Conservation (phyloP, 1,140 invertebrate genomes). For the Ectropis grisescens region DNA sequence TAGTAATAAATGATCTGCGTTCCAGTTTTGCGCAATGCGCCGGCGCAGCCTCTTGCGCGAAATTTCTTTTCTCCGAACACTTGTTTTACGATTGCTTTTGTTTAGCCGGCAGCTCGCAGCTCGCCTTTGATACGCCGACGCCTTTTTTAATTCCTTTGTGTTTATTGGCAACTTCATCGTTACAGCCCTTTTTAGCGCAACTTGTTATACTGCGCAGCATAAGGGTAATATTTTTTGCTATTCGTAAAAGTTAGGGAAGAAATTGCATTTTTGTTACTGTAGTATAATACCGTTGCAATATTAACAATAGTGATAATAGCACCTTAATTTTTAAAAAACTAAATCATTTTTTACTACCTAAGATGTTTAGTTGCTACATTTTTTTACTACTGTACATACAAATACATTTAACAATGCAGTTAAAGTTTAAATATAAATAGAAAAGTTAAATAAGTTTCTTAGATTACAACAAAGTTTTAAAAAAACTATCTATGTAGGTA, state of each 20-base stretch:
- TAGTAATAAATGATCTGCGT: not conserved
- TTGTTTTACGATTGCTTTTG: slow-evolving; percentile 40
- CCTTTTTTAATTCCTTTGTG: not conserved
- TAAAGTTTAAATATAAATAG: too few species aligned
- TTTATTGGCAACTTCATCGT: slow-evolving; percentile 26
- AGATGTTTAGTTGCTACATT: not conserved
- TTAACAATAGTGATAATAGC: not conserved
- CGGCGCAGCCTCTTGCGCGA: slow-evolving; percentile 55
- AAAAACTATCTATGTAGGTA: too few species aligned
- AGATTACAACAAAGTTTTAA: too few species aligned
- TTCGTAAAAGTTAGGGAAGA: not conserved
- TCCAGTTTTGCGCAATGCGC: slow-evolving; percentile 15
- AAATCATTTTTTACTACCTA: not conserved
- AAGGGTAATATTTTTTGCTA: not conserved
- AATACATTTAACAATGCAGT: too few species aligned
- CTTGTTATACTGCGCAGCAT: slow-evolving; percentile 15
- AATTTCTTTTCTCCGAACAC: slow-evolving; percentile 57
- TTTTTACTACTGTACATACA: too few species aligned
- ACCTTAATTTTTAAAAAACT: not conserved
- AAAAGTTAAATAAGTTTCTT: too few species aligned
- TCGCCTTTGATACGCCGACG: slow-evolving; percentile 16
- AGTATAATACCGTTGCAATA: too few species aligned
- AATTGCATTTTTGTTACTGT: not conserved
- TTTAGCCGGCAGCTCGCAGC: slow-evolving; percentile 14
- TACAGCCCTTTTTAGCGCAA: slow-evolving; percentile 21